phyloP scores from a whole-genome alignment of 2,797 vertebrate genomes.

The Lemur catta region DNA sequence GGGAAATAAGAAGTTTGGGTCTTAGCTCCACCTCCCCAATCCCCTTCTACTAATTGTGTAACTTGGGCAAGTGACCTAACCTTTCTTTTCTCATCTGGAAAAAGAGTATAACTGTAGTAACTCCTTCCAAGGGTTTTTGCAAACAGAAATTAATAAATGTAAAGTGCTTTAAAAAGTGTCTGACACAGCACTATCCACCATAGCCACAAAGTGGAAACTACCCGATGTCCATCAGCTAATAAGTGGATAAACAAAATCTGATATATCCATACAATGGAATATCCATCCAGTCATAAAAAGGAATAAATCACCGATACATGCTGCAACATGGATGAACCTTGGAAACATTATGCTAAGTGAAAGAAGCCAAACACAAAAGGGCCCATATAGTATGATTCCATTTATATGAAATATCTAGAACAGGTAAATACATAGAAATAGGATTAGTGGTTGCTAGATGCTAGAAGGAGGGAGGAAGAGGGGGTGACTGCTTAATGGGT shows the following conservation, averaged over 20 bases:
- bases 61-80: not conserved
- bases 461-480: not conserved
- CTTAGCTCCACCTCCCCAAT: not conserved
- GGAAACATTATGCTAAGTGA: not conserved
- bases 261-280: not conserved
- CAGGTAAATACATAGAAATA: not conserved
- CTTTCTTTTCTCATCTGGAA: constrained; percentile 3
- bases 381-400: not conserved
- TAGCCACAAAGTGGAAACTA: not conserved
- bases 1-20: not conserved
- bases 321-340: not conserved
- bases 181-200: not conserved
- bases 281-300: not conserved
- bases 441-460: not conserved
- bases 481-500: not conserved
- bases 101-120: not conserved
- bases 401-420: not conserved
- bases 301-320: not conserved
- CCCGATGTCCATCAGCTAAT: not conserved
- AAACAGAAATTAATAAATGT: not conserved
- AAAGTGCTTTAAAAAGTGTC: not conserved
- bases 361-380: not conserved
- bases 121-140: not conserved
- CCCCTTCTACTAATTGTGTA: not conserved
- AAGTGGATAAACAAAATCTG: not conserved